These are phyloP conservation scores for Cantharis flavilabris DNA, from an alignment of 2,888 invertebrate genomes.

Conservation along the genomic window DNA sequence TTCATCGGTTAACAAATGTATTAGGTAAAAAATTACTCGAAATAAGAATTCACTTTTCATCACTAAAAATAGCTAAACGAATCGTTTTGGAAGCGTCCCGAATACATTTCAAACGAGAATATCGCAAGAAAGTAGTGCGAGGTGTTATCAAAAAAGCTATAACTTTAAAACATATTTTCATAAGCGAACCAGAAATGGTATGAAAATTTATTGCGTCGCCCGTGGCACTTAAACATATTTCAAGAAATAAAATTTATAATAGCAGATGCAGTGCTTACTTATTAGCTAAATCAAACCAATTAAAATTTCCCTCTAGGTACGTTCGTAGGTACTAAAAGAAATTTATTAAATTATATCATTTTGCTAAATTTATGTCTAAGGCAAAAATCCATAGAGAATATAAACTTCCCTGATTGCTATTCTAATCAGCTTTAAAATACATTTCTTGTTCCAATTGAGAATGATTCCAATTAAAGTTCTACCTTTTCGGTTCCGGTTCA, in stretches of 20 bases:
- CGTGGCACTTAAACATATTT: constrained; percentile 37
- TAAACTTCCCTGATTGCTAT: constrained; percentile 1
- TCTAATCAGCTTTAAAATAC: constrained; percentile 4
- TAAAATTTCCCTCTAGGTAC: not conserved
- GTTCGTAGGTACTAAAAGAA: not conserved
- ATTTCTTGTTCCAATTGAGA: constrained; percentile 7
- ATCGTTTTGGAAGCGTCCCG: constrained; percentile 11
- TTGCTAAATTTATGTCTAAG: not conserved
- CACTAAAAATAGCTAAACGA: constrained; percentile 11
- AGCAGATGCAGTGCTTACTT: constrained; percentile 19
- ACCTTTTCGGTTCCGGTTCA: constrained; percentile 1
- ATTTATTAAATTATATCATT: not conserved
- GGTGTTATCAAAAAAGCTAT: constrained; percentile 39
- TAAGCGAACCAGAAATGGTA: constrained; percentile 39
- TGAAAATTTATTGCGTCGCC: constrained; percentile 41
- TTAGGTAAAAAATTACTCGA: not conserved
- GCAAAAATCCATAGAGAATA: not conserved
- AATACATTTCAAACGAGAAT: constrained; percentile 26
- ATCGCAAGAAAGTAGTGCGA: constrained; percentile 20
- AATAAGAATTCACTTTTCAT: constrained; percentile 13
- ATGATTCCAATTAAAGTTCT: constrained; percentile 8
- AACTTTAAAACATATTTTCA: constrained; percentile 43
- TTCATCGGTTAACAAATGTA: not conserved
- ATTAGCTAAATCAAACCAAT: constrained; percentile 16
- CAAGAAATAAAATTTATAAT: constrained; percentile 40